phyloP scores from a whole-genome alignment of 1,140 invertebrate genomes.

The Laupala kohalensis region DNA sequence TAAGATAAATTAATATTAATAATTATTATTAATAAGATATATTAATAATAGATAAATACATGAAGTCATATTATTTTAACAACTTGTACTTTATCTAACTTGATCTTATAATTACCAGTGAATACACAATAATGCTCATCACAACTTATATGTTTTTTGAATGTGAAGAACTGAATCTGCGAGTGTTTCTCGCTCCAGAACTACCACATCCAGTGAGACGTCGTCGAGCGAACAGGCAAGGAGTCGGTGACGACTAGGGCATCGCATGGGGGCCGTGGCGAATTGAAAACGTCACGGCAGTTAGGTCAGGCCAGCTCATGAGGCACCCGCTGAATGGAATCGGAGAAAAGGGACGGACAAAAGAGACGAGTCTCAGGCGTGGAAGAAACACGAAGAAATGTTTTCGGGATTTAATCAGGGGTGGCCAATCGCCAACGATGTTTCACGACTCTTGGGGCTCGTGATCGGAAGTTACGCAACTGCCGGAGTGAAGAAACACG shows the following conservation, averaged over 20 bases:
- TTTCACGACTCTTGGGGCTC: not conserved
- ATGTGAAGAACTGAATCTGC: not conserved
- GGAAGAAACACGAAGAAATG: not conserved
- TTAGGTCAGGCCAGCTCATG: not conserved
- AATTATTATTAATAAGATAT: too few species aligned
- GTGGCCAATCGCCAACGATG: not conserved
- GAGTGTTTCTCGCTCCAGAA: not conserved
- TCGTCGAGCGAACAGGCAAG: not conserved
- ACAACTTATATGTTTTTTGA: too few species aligned
- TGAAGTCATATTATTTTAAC: too few species aligned
- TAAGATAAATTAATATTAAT: too few species aligned
- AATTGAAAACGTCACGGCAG: conserved; percentile 4
- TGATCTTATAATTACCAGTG: too few species aligned
- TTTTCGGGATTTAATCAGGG: not conserved
- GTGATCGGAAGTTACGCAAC: too few species aligned
- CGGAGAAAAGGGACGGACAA: not conserved
- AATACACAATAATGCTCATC: too few species aligned
- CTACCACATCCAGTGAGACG: not conserved
- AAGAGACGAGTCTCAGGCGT: not conserved
- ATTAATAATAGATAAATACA: too few species aligned
- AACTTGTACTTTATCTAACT: too few species aligned
- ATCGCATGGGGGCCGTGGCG: not conserved
- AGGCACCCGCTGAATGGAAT: not conserved
- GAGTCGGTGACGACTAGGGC: not conserved
- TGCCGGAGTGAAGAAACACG: too few species aligned